Percentiles rank a stretch among this genome's conserved stretches.
Conservation (phyloP, 2,797 vertebrate species). For the Tragopan temminckii region DNA sequence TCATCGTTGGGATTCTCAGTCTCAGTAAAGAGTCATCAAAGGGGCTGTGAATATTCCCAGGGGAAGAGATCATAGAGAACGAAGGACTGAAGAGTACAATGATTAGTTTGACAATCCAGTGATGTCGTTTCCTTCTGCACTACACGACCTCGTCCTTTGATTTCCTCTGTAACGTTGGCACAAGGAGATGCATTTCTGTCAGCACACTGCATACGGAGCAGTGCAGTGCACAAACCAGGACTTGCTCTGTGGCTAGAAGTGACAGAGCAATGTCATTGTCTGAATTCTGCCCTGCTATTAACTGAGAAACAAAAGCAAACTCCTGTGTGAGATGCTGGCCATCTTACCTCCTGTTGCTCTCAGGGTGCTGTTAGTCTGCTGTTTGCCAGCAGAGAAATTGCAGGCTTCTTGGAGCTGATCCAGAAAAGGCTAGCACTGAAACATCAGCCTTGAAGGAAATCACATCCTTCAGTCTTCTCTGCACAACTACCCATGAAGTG, state of each 20-base stretch:
- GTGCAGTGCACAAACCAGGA: not conserved
- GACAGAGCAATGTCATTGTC: accelerated
- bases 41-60: not conserved
- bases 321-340: not conserved
- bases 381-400: accelerated
- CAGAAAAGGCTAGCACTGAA: not conserved
- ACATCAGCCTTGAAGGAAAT: not conserved
- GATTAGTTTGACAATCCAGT: not conserved
- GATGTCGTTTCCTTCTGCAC: accelerated
- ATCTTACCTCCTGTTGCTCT: not conserved
- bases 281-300: not conserved
- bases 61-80: not conserved
- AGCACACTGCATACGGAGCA: accelerated
- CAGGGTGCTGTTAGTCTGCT: not conserved
- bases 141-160: not conserved
- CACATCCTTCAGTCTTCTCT: not conserved
- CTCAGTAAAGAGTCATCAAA: not conserved
- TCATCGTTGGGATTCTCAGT: constrained; percentile 1
- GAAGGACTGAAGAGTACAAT: not conserved
- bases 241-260: not conserved
- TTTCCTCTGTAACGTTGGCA: not conserved
- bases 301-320: not conserved
- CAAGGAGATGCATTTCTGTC: not conserved
- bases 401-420: not conserved
- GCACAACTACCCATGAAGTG: not conserved